Conservation (phyloP, 2,797 vertebrate genomes). For the Mustela erminea region DNA sequence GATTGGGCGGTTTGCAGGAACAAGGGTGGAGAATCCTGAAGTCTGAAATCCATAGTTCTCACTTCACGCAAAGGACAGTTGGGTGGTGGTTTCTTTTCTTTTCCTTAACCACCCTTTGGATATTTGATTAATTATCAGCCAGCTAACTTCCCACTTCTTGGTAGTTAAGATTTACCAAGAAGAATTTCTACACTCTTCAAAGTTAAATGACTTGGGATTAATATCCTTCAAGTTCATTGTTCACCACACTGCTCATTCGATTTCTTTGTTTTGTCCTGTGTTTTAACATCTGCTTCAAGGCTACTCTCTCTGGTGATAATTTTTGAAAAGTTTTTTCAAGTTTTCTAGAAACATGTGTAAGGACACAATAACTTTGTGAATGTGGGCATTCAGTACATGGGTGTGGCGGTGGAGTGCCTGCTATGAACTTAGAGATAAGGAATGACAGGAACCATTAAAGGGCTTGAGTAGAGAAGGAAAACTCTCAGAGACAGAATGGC, state of each 20-base stretch:
- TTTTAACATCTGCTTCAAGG: neutral
- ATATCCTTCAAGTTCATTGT: neutral
- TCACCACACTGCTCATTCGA: neutral
- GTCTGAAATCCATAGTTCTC: neutral
- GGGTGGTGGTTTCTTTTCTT: neutral
- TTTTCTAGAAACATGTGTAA: neutral
- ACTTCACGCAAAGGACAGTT: neutral
- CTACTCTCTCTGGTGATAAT: neutral
- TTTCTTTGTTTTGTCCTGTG: neutral
- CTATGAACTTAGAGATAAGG: neutral
- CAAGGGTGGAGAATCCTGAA: neutral
- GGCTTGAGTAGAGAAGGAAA: neutral
- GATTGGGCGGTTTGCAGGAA: neutral
- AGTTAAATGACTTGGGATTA: constrained; percentile 32
- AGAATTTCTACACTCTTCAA: constrained; percentile 34
- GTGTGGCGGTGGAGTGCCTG: neutral
- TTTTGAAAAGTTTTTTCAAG: neutral
- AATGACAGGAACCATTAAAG: neutral
- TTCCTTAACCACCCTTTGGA: neutral
- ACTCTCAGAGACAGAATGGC: neutral
- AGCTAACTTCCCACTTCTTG: neutral
- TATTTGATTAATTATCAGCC: neutral
- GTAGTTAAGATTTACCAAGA: constrained; percentile 30
- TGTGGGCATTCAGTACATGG: neutral
- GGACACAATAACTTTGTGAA: neutral